Base-by-base conservation (phyloP, 2,888 invertebrate genomes). In the Noctua pronuba region DNA sequence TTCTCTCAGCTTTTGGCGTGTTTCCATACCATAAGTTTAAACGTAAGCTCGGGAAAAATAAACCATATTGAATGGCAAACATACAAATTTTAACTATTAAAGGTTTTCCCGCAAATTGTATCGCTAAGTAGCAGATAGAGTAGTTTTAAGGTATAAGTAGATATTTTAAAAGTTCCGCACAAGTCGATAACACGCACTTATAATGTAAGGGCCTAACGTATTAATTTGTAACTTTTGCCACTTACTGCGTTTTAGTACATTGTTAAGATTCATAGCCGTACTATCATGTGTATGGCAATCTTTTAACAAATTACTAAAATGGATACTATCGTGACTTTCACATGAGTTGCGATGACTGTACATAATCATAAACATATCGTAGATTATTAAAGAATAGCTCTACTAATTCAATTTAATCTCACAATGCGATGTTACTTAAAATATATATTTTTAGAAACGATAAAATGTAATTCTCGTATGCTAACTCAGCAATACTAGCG, bases 401-500 rank as follows among this genome's bases (percentile, higher is more conserved):
- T 83, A 72, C 62, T 73, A 60, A 75, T 67, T 76, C 72, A 73
- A 76, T 83, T 80, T 66, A 38, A 82, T 71, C 31, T 74, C 16
- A 85, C 35, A 75, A 62, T 72, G 80, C 86, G 77, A 79, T 79
- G 75, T 75, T 82, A 84, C 79, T 77, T 80, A 75, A 64, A 73
- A 87, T 88, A 85, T 90, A 89, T 90, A 83, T 90, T 91, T 88
- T 85, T 82, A 86, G 87, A 86, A 75, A 72, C 13, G 82, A 75
- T 82, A 80, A 83, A 77, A 86, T 71, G 86, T 91, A 87, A 86
- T 80, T 88, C 86, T 93, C 88, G 89, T 92, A 92, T 89, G 93
- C 93, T 93, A 92, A 88, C 91, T 90, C 93, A 95, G 95, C 94
- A 95, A 96, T 96, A 95, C 88, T 95, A 95, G 93, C 28, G 8